phyloP scores from a whole-genome alignment of 2,797 vertebrate species.

The Artibeus jamaicensis region DNA sequence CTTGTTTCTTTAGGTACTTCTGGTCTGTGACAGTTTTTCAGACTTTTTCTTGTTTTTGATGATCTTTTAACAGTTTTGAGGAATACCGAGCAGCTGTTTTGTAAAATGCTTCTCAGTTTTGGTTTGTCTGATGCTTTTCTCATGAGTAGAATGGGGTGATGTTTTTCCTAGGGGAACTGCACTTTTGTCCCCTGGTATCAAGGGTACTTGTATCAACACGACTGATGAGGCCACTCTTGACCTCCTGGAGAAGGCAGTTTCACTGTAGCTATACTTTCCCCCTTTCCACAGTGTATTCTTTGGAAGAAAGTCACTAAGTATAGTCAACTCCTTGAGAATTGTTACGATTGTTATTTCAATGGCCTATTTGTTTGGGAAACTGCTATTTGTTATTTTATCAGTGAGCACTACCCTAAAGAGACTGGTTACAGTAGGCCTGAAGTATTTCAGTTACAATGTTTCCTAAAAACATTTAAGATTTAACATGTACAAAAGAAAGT shows the following conservation, averaged over 20 bases:
- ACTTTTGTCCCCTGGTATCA: not conserved
- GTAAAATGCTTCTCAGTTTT: not conserved
- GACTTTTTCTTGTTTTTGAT: not conserved
- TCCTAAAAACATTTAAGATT: not conserved
- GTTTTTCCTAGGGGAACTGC: not conserved
- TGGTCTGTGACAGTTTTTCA: not conserved
- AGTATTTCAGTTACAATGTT: not conserved
- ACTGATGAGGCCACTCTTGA: not conserved
- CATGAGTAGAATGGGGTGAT: not conserved
- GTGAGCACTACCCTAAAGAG: not conserved
- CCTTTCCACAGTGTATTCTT: not conserved
- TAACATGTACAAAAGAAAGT: no score
- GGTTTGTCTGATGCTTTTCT: not conserved
- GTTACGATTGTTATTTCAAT: not conserved
- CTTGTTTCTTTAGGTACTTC: not conserved
- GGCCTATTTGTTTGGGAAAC: not conserved
- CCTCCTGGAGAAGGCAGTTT: not conserved
- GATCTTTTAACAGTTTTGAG: constrained; percentile 9
- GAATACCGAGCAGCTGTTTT: not conserved
- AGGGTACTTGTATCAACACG: not conserved
- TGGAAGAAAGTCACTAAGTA: not conserved
- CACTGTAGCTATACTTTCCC: not conserved
- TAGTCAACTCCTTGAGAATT: not conserved
- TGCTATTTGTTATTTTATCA: not conserved
- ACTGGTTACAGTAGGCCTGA: not conserved